Evolutionary conservation across 2,113 vertebrate genomes (phyloP).

Genomic region (Trematomus loennbergii): DNA sequence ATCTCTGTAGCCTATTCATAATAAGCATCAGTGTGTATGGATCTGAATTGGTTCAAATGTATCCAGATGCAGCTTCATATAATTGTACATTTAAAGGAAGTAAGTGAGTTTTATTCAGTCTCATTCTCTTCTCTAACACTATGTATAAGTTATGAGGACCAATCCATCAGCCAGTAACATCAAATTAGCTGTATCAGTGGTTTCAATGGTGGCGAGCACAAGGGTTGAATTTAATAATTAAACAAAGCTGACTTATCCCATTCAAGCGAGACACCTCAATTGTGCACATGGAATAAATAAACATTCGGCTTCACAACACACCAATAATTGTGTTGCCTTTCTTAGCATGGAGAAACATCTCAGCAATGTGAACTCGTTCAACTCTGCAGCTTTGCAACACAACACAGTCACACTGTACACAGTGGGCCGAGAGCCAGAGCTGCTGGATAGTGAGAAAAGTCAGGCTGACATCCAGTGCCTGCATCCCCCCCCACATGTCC

Average conservation of each 20-base stretch:
- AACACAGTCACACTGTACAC: conserved; percentile 65
- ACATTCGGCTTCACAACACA: background rate
- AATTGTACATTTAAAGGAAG: background rate
- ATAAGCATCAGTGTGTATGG: background rate
- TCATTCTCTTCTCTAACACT: background rate
- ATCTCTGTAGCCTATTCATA: background rate
- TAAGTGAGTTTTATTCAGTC: background rate
- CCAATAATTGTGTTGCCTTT: conserved; percentile 22
- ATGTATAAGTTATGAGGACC: background rate
- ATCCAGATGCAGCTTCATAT: background rate
- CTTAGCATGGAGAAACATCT: conserved; percentile 52
- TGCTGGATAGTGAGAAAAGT: conserved; percentile 60
- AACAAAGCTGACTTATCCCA: conserved; percentile 2
- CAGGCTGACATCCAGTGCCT: conserved; percentile 58
- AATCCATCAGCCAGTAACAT: background rate
- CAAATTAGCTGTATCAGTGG: background rate
- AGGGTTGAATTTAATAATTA: background rate
- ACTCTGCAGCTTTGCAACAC: conserved; percentile 55
- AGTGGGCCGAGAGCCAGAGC: conserved; percentile 54
- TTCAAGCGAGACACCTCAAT: background rate
- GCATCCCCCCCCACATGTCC: conserved; percentile 37
- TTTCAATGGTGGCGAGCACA: background rate
- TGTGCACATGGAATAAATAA: conserved; percentile 5
- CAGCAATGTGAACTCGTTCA: conserved; percentile 62
- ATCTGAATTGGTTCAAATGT: background rate